phyloP scores from a whole-genome alignment of 2,113 vertebrate genomes.

The Empidonax traillii region DNA sequence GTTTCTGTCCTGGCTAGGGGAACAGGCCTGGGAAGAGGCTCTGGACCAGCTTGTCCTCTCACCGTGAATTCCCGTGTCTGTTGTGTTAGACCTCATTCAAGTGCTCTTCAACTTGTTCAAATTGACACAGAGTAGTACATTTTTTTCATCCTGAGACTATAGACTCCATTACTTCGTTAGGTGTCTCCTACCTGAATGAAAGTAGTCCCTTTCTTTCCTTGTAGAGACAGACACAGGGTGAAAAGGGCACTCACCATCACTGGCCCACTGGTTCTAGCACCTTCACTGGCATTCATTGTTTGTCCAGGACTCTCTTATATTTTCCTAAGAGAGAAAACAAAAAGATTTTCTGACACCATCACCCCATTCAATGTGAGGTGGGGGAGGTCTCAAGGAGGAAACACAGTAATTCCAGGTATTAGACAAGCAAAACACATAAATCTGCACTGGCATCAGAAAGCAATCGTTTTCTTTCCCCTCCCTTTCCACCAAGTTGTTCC shows the following conservation, averaged over 20 bases:
- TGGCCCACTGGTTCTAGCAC: background rate
- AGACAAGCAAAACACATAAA: background rate
- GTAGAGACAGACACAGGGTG: background rate
- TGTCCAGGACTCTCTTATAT: background rate
- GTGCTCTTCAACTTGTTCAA: background rate
- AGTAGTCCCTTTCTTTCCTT: background rate
- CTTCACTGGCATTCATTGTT: background rate
- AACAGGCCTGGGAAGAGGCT: background rate
- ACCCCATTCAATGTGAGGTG: background rate
- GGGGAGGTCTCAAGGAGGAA: background rate
- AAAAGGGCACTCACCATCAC: background rate
- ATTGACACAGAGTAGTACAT: background rate
- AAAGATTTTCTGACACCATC: background rate
- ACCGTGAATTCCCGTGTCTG: background rate
- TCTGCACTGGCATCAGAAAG: background rate
- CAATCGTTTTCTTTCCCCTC: rapidly evolving
- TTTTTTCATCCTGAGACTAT: background rate
- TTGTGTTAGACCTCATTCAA: background rate
- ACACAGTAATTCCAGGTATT: background rate
- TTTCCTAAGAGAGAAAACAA: background rate
- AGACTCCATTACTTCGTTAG: background rate
- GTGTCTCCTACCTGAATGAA: background rate
- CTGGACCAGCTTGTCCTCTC: background rate
- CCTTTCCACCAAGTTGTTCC: background rate
- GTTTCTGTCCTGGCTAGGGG: background rate